Evolutionary conservation across 1,140 invertebrate species (phyloP), one percentile per base, ranked within the genome.

Genomic region (Lepidotrigona ventralis): DNA sequence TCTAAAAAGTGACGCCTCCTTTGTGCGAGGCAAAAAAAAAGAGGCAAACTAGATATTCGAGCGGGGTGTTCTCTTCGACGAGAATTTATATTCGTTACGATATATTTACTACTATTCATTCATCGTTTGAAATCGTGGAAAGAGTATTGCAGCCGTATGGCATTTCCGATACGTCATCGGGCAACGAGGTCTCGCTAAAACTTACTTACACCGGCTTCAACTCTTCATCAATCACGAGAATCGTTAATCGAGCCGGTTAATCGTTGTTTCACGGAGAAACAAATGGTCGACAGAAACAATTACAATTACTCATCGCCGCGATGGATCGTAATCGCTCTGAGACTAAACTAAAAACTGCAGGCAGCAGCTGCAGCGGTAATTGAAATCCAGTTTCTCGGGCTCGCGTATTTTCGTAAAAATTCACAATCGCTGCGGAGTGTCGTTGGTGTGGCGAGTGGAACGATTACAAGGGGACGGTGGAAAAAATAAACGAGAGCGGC

Each of bases 401-500:
- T 73, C 14, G 11, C 21, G 33, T 2, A 5, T 23, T 54, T 76
- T 33, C 23, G 51, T 6, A 70, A 56, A 79, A 70, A 70, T 56
- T 33, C 17, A 3, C 5, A 11, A 19, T 51, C n/a, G n/a, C 14
- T 12, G 1, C 33, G 12, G 5, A 26, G 29, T n/a, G 46, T 81
- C 60, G 63, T 21, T 21, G 26, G 14, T 54, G 9, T n/a, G 21
- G 21, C 46, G 26, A 74, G 14, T 33, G 21, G 53, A 53, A 53
- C n/a, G 29, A 58, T 33, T 54, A 60, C n/a, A 74, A 74, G 54
- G 19, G 58, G 53, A 29, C 51, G 58, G 29, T 14, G 39, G n/a
- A n/a, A 54, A 81, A 46, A 73, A 75, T 46, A 76, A 81, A 56
- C 51, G 51, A 75, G 46, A 51, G 33, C 46, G 69, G 15, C 2